These are phyloP conservation scores for Nephrotoma appendiculata DNA, from an alignment of 2,888 invertebrate genomes.

Conservation along the genomic window DNA sequence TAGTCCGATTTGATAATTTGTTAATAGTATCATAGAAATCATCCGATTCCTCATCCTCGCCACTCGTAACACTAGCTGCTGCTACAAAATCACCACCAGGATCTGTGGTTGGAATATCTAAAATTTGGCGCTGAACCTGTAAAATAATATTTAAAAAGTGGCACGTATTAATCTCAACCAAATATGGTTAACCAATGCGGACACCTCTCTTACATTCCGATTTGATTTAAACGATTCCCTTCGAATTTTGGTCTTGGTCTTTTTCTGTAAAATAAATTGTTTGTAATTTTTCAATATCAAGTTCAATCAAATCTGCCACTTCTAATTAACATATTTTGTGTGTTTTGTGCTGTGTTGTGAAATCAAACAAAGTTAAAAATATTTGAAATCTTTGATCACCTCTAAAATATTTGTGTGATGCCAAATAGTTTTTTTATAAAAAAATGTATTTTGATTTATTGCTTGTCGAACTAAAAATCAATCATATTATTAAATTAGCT, in stretches of 20 bases:
- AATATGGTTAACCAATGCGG: background rate
- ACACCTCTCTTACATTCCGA: background rate
- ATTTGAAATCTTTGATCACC: background rate
- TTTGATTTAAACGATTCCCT: background rate
- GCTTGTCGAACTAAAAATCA: background rate
- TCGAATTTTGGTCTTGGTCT: background rate
- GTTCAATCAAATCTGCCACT: background rate
- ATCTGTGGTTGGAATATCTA: constrained; percentile 46
- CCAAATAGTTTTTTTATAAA: constrained; percentile 1
- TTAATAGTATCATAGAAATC: constrained; percentile 17
- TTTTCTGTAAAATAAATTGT: background rate
- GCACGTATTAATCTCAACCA: background rate
- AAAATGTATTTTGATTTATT: background rate
- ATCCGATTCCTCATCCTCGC: constrained; percentile 43
- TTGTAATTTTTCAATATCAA: background rate
- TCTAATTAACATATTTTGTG: background rate
- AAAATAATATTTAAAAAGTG: background rate
- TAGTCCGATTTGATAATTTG: constrained; percentile 5
- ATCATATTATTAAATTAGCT: background rate
- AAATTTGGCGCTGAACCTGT: constrained; percentile 27
- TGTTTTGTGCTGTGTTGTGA: background rate
- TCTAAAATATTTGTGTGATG: background rate
- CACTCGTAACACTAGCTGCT: constrained; percentile 33
- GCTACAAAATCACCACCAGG: constrained; percentile 45
- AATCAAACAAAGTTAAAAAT: background rate